Evolutionary conservation across 2,113 vertebrate species (phyloP), one percentile per base, ranked within the genome.

Genomic region (Gasterosteus aculeatus): DNA sequence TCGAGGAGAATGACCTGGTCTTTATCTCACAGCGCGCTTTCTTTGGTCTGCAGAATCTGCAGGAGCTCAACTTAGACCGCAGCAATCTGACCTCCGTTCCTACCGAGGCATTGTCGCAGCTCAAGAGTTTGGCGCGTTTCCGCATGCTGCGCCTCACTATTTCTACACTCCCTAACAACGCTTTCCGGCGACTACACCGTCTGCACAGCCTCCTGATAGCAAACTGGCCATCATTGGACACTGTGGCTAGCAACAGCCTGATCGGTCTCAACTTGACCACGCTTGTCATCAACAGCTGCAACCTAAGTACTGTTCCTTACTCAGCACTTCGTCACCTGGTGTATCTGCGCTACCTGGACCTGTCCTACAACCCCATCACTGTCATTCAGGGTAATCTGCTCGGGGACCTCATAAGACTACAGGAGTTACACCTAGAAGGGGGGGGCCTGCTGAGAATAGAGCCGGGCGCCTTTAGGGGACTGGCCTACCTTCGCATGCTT

Each of bases 291-390:
- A 96, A 92, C 78, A 92, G 68, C 72, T 95, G 96, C 84, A 96
- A 96, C 58, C 89, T 98, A 19, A 96, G 91, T 41, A 72, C 87
- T 0, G 88, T 98, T 66, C 97, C 97, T 35, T 95, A 95, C 64
- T 86, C 93, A 22, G 92, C 96, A 0, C 82, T 98, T n/a, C 80
- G 88, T 41, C 95, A 95, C 80, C 83, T 97, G 64, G 93, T 89
- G 60, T 95, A 96, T 80, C 93, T 97, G 68, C 91, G 80, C 72
- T 92, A 86, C 72, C 88, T 98, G 61, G 96, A 98, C 70, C 91
- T 98, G 7, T 97, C 96, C 53, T 93, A 95, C 90, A 98, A 98
- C 86, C 96, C 96, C 19, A 96, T 98, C 85, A 92, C 93, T 0
- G 85, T 83, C 38, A 94, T 97, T 70, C 93, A 91, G 7, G 93